Evolutionary conservation across 2,797 vertebrate genomes (phyloP), one percentile per base, ranked within the genome.

Genomic region (Tiaroga cobitis): DNA sequence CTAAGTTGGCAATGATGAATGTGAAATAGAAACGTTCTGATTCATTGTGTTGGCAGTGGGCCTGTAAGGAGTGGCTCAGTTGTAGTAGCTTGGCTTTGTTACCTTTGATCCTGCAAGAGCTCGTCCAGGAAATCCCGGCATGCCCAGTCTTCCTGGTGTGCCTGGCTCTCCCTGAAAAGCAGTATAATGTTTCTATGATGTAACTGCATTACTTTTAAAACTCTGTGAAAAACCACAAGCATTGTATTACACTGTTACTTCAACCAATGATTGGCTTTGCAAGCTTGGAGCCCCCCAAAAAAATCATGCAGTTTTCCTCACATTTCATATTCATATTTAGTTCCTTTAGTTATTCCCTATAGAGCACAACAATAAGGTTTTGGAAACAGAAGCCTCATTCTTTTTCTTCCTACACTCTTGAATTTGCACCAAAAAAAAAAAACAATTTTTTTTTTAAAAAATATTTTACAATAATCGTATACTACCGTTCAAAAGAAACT

Each of bases 31-130:
- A 70, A 83, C 18, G 70, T 63, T 70, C 59, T 89, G 86, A 72
- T 79, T 91, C 49, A 59, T 84, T 10, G 26, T 75, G 39, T 85
- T 89, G 74, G 84, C 84, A 86, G 41, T 18, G 37, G 69, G 76
- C 83, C 51, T 74, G 63, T 74, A 65, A 82, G 56, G 86, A 61
- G 32, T 86, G 70, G 86, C 83, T 88, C 59, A 78, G 81, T 84
- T 86, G 88, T 88, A 39, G 86, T 13, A 65, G 13, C 37, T 84
- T 82, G 68, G 32, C 39, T 88, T 32, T 83, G 34, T 93, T 95
- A 98, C 97, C 96, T 98, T 98, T 88, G 96, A 91, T 87, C 97
- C 97, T 89, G 94, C 91, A 89, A 98, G 93, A 87, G 96, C 94
- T 78, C 96, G 95, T 85, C 97, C 97, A 83, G 95, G 94, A 87